Percentiles rank a stretch among this genome's conserved stretches.
Evolutionary conservation across 2,113 vertebrate species (phyloP).

Genomic region (Thalassarche chlororhynchos): DNA sequence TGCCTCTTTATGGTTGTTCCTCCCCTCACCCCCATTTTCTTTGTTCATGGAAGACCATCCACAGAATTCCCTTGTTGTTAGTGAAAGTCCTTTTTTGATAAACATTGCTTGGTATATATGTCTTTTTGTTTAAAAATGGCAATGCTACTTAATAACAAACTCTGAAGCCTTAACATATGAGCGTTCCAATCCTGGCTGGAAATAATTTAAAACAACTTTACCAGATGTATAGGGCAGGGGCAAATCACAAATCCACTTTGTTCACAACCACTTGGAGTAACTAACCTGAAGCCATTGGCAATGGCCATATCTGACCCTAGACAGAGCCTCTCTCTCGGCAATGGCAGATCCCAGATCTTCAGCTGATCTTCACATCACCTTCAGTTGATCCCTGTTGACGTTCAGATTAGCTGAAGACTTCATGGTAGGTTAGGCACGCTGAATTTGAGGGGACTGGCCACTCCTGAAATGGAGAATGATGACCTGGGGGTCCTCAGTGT

Average conservation of each 20-base stretch:
- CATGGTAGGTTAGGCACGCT: fast-evolving
- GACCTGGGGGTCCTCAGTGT: not conserved
- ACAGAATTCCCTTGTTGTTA: conserved; percentile 20
- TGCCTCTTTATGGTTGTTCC: not conserved
- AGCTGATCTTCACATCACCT: not conserved
- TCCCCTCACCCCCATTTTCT: not conserved
- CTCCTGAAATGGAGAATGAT: not conserved
- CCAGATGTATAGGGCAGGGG: conserved; percentile 3
- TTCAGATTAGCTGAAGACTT: not conserved
- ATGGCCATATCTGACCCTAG: not conserved
- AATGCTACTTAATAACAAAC: conserved; percentile 63
- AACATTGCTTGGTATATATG: conserved; percentile 17
- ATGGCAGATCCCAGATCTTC: not conserved
- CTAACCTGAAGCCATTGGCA: not conserved
- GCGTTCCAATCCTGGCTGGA: not conserved
- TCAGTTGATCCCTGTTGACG: not conserved
- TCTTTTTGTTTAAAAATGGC: conserved; percentile 62
- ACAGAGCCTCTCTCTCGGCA: not conserved
- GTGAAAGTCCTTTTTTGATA: conserved; percentile 35
- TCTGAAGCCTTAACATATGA: conserved; percentile 14
- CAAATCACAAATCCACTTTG: not conserved
- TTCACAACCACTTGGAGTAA: not conserved
- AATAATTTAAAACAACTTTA: not conserved
- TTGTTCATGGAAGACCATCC: conserved; percentile 17
- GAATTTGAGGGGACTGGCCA: not conserved